Conservation (phyloP, 2,113 vertebrate species). For the Pelecanoides urinatrix region DNA sequence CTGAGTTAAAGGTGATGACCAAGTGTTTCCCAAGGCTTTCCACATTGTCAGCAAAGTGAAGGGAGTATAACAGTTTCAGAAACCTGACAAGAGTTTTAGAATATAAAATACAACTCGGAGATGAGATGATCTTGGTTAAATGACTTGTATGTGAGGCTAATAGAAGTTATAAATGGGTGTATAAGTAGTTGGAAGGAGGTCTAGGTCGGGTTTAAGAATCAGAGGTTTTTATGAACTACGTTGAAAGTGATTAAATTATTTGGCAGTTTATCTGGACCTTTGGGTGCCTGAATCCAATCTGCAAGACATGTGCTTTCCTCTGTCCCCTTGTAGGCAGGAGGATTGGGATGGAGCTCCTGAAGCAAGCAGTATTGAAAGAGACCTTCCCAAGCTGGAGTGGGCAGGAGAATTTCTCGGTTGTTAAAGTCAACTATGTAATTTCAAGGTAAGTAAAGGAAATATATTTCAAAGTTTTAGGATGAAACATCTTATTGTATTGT, state of each 20-base stretch:
- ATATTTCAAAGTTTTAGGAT: neutral
- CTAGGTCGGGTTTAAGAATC: neutral
- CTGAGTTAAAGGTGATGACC: neutral
- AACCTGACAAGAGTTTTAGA: neutral
- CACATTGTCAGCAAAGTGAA: neutral
- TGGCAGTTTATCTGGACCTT: neutral
- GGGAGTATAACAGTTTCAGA: neutral
- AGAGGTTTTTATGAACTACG: neutral
- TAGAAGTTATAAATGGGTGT: neutral
- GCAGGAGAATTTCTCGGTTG: neutral
- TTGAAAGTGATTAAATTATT: neutral
- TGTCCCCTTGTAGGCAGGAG: neutral
- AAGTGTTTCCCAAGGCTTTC: neutral
- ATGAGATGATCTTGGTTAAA: neutral
- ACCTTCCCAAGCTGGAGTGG: constrained; percentile 18
- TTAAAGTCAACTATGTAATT: constrained; percentile 1
- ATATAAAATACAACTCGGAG: neutral
- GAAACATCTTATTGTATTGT: neutral
- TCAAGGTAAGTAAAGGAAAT: constrained; percentile 25
- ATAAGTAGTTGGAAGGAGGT: neutral
- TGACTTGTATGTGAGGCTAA: neutral
- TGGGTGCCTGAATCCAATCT: neutral
- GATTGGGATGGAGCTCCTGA: constrained; percentile 29
- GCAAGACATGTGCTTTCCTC: neutral
- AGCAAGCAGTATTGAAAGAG: constrained; percentile 14